Base-by-base conservation (phyloP, 2,888 invertebrate genomes). In the Epinotia ramella region DNA sequence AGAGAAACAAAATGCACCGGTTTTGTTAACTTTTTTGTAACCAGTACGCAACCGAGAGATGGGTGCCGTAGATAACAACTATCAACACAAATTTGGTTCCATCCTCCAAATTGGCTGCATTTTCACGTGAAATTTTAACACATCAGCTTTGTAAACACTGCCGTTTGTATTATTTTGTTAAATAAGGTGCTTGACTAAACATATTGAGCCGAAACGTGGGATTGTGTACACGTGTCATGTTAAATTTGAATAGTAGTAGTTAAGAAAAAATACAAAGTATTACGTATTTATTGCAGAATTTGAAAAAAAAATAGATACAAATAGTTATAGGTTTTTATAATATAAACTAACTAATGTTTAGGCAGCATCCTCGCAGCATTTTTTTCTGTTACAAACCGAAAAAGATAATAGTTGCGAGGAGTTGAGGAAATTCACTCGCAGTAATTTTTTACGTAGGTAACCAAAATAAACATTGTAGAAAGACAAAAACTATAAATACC, bases 71-170 rank as follows among this genome's bases (percentile, higher is more conserved):
- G 93, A 93, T 93, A 94, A 89, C 87, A 87, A 89, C 87, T 90
- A 91, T 91, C 88, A 87, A 89, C 89, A 89, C 91, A 92, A 92
- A 93, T 92, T 92, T 87, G 89, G 89, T 89, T 88, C 87, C 89
- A 91, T 91, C 87, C 90, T 84, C 86, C 85, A 91, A 93, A 93
- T 93, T 92, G 92, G 92, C 87, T 90, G 89, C 91, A 91, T 89
- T 93, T 92, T 87, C 86, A 89, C 85, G 88, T 87, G 85, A 91
- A 88, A 91, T 92, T 93, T 89, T 88, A 89, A 91, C 89, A 87
- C 85, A 84, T 84, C 81, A 81, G 84, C 85, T 85, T 86, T 87
- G 87, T 86, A 87, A 88, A 87, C 84, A 88, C 82, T 79, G 80
- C 84, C 83, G 79, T 81, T 84, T 84, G 83, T 76, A 83, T 81